Evolutionary conservation across 2,888 invertebrate species (phyloP).

Genomic region (Pterostichus niger): DNA sequence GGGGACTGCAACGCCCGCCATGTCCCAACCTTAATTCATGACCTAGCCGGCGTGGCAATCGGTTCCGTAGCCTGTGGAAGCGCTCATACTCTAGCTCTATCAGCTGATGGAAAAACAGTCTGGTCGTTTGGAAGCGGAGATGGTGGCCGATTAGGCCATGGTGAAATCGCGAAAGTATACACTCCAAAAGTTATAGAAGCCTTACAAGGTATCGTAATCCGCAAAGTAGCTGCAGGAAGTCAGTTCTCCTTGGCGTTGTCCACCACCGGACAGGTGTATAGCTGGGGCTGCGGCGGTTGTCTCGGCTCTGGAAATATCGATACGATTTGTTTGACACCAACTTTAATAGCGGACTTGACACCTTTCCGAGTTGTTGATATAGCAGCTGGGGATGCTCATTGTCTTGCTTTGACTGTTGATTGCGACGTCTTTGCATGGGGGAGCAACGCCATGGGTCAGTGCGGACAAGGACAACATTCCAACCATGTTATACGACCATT

Average conservation of each 20-base stretch:
- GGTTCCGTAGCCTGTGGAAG: conserved; percentile 80
- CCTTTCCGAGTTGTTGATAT: conserved; percentile 80
- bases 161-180: conserved; percentile 71
- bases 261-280: conserved; percentile 79
- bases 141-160: conserved; percentile 78
- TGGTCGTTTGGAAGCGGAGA: conserved; percentile 82
- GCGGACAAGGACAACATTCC: conserved; percentile 82
- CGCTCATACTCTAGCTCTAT: conserved; percentile 79
- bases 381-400: conserved; percentile 82
- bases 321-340: conserved; percentile 79
- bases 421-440: conserved; percentile 81
- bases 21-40: conserved; percentile 80
- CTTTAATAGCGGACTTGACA: conserved; percentile 79
- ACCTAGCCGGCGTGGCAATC: conserved; percentile 77
- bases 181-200: conserved; percentile 81
- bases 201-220: conserved; percentile 79
- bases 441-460: conserved; percentile 83
- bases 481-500: conserved; percentile 80
- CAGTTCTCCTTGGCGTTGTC: conserved; percentile 80
- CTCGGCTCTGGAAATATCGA: conserved; percentile 81
- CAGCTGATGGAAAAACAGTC: conserved; percentile 79
- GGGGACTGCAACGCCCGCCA: conserved; percentile 81
- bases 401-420: conserved; percentile 80
- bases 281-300: conserved; percentile 82
- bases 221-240: conserved; percentile 80